Base-by-base conservation (phyloP, 1,140 invertebrate species). In the Drosophila funebris region DNA sequence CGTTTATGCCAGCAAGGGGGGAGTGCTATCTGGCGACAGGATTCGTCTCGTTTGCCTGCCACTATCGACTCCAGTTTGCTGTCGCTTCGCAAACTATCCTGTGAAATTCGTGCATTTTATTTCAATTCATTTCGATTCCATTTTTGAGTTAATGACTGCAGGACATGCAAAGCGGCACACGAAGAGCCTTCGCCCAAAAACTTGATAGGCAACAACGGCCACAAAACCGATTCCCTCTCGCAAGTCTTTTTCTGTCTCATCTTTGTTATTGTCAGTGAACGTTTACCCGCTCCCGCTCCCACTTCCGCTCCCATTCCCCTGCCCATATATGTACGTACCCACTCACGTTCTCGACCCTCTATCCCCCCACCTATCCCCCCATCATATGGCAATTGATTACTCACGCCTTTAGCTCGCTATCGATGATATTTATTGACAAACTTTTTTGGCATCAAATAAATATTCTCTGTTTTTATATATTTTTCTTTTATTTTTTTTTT, bases 91-190 rank as follows among this genome's bases (percentile, higher is more conserved):
- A 44, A 62, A 74, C 72, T 74, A 57, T 63, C 62, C 43, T 52
- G 73, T 70, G 81, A 50, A 64, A 68, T 69, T 76, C 79, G 80
- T 84, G 74, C 79, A 75, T 81, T 89, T 75, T 81, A 89, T 79
- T 85, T 85, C 74, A 81, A 90, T 90, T 89, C 69, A 80, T 78
- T 89, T 76, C 77, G 73, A 83, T 89, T 83, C 69, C 66, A 74
- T 81, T 87, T 81, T 76, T 70, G 64, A 78, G 74, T 84, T 82
- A 82, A 90, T 90, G 80, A 85, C 75, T 78, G 63, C 60, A 64
- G 58, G 71, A 89, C 85, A 90, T 90, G 85, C 85, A 90, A 88
- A 80, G 64, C 69, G 43, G 20, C 72, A 62, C 43, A 62, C 43
- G 58, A 74, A 61, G 20, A 46, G 31, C 27, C n/a, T 6, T 37